phyloP scores from a whole-genome alignment of 2,888 invertebrate genomes.

The Aphodius granarius region DNA sequence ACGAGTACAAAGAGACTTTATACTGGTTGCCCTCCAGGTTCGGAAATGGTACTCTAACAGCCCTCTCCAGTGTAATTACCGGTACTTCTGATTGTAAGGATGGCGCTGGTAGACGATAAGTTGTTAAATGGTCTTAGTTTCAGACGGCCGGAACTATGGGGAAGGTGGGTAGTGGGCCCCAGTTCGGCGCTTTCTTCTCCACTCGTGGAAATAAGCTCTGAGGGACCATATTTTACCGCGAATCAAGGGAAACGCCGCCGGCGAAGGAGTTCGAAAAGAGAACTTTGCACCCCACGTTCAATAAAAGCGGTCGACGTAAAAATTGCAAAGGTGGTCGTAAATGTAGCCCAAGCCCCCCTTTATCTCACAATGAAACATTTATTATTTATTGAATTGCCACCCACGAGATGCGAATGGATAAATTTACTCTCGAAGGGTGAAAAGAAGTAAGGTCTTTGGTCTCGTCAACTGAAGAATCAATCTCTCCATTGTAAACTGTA shows the following conservation, averaged over 20 bases:
- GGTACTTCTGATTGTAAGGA: slow-evolving; percentile 29
- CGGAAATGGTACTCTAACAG: slow-evolving; percentile 20
- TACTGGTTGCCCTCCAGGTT: background rate
- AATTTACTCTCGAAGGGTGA: background rate
- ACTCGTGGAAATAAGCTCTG: slow-evolving; percentile 20
- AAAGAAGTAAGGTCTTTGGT: too few relatives aligned
- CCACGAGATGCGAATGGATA: background rate
- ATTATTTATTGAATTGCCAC: background rate
- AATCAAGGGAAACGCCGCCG: slow-evolving; percentile 18
- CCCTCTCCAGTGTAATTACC: slow-evolving; percentile 31
- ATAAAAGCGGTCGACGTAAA: slow-evolving; percentile 10
- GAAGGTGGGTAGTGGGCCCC: slow-evolving; percentile 17
- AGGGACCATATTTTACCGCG: slow-evolving; percentile 10
- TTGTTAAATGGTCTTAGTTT: slow-evolving; percentile 25
- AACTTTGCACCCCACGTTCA: background rate
- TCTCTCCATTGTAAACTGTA: too few relatives aligned
- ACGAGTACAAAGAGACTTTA: background rate
- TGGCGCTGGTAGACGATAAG: slow-evolving; percentile 17
- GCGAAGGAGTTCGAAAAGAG: background rate
- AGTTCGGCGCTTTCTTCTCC: background rate
- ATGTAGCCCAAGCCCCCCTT: background rate
- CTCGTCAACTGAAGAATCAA: too few relatives aligned
- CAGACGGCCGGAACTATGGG: slow-evolving; percentile 16
- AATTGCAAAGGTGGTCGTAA: background rate
- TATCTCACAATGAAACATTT: background rate